Conservation (phyloP, 2,113 vertebrate genomes). For the Pelodiscus sinensis region DNA sequence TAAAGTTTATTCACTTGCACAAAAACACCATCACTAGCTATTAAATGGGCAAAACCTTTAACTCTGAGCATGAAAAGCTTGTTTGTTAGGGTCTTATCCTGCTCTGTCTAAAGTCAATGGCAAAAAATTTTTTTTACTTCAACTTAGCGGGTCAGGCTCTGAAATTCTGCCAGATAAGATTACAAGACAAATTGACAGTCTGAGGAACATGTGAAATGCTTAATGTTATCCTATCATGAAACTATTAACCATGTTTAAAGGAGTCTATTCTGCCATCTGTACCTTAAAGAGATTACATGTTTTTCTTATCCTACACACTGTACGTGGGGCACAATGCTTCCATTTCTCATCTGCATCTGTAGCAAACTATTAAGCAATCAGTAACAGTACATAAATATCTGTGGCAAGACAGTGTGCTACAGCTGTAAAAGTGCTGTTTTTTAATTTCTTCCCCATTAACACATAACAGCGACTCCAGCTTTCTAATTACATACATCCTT, state of each 20-base stretch:
- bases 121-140: not conserved
- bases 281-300: not conserved
- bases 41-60: not conserved
- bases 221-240: not conserved
- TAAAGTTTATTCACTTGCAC: not conserved
- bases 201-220: not conserved
- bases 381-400: constrained; percentile 1
- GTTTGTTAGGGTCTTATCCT: not conserved
- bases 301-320: not conserved
- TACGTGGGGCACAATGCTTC: not conserved
- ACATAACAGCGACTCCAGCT: not conserved
- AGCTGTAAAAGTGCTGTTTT: not conserved
- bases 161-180: not conserved
- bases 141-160: not conserved
- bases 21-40: not conserved
- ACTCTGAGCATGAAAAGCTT: not conserved
- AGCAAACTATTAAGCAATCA: constrained; percentile 18
- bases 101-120: not conserved
- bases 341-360: not conserved
- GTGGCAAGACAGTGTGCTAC: not conserved
- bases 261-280: not conserved
- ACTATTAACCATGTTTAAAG: not conserved
- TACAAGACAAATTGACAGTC: not conserved
- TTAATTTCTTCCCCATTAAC: constrained; percentile 11
- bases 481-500: constrained; percentile 24